phyloP scores from a whole-genome alignment of 1,140 invertebrate genomes.

The Magallana gigas region DNA sequence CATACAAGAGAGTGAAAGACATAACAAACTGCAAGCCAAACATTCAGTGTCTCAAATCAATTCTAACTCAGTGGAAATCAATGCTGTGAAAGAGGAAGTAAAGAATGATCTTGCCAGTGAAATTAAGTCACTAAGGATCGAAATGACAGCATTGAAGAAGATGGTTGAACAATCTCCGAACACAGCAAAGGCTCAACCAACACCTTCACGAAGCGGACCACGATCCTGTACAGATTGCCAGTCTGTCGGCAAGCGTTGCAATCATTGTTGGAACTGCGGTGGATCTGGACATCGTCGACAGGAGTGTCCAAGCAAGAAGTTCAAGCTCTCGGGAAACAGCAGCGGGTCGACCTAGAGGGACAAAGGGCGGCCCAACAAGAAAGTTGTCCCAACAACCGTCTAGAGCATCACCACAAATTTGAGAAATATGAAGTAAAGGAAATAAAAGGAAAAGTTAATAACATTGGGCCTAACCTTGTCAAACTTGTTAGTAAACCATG shows the following conservation, averaged over 20 bases:
- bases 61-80: too few relatives aligned
- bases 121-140: not conserved
- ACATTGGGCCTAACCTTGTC: not conserved
- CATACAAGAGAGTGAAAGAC: conserved; percentile 9
- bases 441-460: not conserved
- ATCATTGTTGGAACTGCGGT: conserved; percentile 39
- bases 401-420: not conserved
- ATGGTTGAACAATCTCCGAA: not conserved
- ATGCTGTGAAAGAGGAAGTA: not conserved
- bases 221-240: conserved; percentile 19
- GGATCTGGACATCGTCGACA: conserved; percentile 1
- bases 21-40: not conserved
- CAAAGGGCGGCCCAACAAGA: not conserved
- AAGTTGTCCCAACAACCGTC: not conserved
- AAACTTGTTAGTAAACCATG: conserved; percentile 12
- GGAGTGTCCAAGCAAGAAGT: not conserved
- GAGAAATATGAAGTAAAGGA: not conserved
- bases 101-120: not conserved
- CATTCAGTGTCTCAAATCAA: too few relatives aligned
- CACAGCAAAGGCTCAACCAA: not conserved
- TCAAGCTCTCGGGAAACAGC: not conserved
- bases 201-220: not conserved
- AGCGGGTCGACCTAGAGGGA: conserved; percentile 19
- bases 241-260: not conserved
- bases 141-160: not conserved